Conservation (phyloP, 2,113 vertebrate genomes). For the Coptodon bakossiorum region DNA sequence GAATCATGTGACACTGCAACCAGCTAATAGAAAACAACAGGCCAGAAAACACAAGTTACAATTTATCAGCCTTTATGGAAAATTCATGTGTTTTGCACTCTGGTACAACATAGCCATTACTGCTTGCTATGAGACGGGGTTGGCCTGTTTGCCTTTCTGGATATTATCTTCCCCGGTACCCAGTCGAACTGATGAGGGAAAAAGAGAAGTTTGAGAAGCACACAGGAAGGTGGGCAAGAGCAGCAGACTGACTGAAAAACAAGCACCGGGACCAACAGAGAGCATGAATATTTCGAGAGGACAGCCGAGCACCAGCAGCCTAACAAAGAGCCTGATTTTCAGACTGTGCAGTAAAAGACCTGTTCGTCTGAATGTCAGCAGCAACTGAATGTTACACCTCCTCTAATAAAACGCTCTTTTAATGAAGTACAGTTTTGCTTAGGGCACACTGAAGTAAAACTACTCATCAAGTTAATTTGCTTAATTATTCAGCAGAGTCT, state of each 20-base stretch:
- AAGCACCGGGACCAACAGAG: neutral
- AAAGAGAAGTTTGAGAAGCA: neutral
- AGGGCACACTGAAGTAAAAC: neutral
- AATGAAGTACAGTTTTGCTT: neutral
- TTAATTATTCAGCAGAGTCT: conserved; percentile 24
- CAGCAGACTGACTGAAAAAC: neutral
- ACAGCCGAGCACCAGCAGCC: neutral
- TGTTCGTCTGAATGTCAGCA: neutral
- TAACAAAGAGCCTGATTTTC: neutral
- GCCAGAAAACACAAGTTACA: neutral
- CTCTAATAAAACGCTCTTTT: neutral
- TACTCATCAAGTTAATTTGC: conserved; percentile 31
- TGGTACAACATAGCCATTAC: neutral
- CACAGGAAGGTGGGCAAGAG: neutral
- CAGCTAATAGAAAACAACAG: neutral
- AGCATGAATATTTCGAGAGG: neutral
- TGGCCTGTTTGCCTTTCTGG: neutral
- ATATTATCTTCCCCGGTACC: neutral
- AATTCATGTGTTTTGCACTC: neutral
- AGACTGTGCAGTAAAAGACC: neutral
- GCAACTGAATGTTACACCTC: neutral
- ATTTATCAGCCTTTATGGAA: neutral
- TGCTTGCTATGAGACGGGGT: neutral
- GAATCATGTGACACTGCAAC: neutral
- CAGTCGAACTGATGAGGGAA: neutral